phyloP scores from a whole-genome alignment of 2,888 invertebrate genomes.

The Phortica magna region DNA sequence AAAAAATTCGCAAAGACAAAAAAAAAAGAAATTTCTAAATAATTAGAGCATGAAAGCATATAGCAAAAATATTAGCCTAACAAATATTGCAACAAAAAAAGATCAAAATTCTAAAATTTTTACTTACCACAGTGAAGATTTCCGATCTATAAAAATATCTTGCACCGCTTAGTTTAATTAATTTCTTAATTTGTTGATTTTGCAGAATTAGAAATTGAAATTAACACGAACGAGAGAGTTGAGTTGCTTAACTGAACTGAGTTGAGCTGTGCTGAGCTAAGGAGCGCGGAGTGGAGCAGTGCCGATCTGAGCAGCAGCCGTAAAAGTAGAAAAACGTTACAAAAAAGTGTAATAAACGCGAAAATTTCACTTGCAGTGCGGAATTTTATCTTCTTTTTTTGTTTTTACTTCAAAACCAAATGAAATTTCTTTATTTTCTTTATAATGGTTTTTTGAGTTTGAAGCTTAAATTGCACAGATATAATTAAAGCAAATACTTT shows the following conservation, averaged over 20 bases:
- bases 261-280: background rate
- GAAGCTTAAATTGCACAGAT: background rate
- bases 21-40: constrained; percentile 64
- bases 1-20: constrained; percentile 43
- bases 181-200: constrained; percentile 56
- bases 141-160: constrained; percentile 25
- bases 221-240: constrained; percentile 30
- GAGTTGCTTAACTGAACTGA: background rate
- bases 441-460: constrained; percentile 36
- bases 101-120: background rate
- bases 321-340: background rate
- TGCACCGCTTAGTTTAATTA: constrained; percentile 51
- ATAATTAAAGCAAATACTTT: constrained; percentile 39
- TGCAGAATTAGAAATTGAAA: constrained; percentile 51
- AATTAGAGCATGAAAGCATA: constrained; percentile 64
- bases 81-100: background rate
- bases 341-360: constrained; percentile 47
- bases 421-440: constrained; percentile 22
- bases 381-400: constrained; percentile 34
- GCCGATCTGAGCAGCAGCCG: constrained; percentile 21
- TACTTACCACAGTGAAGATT: constrained; percentile 32
- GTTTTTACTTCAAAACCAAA: background rate
- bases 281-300: too few relatives aligned
- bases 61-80: background rate
- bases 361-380: constrained; percentile 58